These are phyloP conservation scores for Linhomoeus sp. DNA, from an alignment of 2,888 invertebrate species.

Conservation along the genomic window DNA sequence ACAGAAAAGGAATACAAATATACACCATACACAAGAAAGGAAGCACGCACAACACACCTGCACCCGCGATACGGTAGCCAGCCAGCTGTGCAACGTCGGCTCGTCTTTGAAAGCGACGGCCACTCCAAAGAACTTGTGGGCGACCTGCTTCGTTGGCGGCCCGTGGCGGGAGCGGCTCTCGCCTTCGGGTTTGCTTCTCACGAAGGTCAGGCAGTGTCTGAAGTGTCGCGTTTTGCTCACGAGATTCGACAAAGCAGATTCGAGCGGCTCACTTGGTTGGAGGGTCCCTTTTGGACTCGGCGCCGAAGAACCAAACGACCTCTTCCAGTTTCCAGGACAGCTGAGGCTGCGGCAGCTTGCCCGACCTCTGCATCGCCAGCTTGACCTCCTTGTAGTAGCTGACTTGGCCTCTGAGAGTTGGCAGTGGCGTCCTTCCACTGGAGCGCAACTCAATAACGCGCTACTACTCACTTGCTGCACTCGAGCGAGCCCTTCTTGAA, in stretches of 20 bases:
- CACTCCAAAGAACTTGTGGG: not conserved
- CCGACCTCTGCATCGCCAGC: too few relatives aligned
- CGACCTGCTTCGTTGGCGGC: not conserved
- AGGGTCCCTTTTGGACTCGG: slow-evolving; percentile 9
- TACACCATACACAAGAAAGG: too few relatives aligned
- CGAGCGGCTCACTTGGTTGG: not conserved
- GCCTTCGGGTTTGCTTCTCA: too few relatives aligned
- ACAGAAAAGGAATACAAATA: too few relatives aligned
- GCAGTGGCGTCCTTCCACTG: too few relatives aligned
- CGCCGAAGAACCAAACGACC: slow-evolving; percentile 17
- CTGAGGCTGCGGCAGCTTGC: slow-evolving; percentile 8
- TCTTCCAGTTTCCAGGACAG: slow-evolving; percentile 15
- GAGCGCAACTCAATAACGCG: too few relatives aligned
- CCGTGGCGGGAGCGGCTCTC: too few relatives aligned
- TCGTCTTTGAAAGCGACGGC: not conserved
- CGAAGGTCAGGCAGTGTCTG: not conserved
- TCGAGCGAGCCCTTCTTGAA: too few relatives aligned
- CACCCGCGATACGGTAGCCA: not conserved
- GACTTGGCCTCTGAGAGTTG: too few relatives aligned
- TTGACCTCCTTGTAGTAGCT: too few relatives aligned
- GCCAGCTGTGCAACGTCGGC: not conserved
- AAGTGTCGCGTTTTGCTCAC: not conserved
- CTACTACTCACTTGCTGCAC: too few relatives aligned
- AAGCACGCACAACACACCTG: too few relatives aligned
- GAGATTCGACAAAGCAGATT: not conserved